phyloP scores from a whole-genome alignment of 2,888 invertebrate species.

The Muschampia plurimacula region DNA sequence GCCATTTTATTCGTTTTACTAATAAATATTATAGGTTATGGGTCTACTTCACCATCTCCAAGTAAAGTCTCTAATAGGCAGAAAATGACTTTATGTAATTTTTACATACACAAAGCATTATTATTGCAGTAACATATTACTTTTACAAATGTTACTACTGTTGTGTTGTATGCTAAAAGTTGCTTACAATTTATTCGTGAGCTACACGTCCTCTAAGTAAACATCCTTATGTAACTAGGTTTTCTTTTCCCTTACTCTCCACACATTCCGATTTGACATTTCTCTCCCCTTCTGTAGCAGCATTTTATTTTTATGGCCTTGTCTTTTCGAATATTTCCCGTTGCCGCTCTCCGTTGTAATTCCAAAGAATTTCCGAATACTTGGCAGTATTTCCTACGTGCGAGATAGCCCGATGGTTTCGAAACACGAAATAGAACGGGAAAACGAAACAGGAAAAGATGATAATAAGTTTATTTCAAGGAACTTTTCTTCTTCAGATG shows the following conservation, averaged over 20 bases:
- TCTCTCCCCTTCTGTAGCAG: slow-evolving; percentile 61
- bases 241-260: slow-evolving; percentile 56
- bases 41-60: no score
- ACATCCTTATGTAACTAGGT: slow-evolving; percentile 43
- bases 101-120: neutral
- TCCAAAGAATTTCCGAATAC: slow-evolving; percentile 63
- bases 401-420: slow-evolving; percentile 48
- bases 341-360: slow-evolving; percentile 58
- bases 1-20: neutral
- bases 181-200: slow-evolving; percentile 22
- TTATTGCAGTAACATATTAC: neutral
- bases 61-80: no score
- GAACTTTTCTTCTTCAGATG: slow-evolving; percentile 43
- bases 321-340: slow-evolving; percentile 68
- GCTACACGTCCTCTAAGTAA: slow-evolving; percentile 25
- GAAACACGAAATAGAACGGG: slow-evolving; percentile 51
- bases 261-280: slow-evolving; percentile 65
- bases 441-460: slow-evolving; percentile 50
- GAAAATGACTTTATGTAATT: no score
- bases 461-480: slow-evolving; percentile 49
- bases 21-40: no score
- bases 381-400: slow-evolving; percentile 56
- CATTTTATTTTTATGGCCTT: slow-evolving; percentile 72
- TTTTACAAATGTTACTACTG: neutral
- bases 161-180: slow-evolving; percentile 22